Evolutionary conservation across 2,113 vertebrate species (phyloP).

Genomic region (Peromyscus polionotus): DNA sequence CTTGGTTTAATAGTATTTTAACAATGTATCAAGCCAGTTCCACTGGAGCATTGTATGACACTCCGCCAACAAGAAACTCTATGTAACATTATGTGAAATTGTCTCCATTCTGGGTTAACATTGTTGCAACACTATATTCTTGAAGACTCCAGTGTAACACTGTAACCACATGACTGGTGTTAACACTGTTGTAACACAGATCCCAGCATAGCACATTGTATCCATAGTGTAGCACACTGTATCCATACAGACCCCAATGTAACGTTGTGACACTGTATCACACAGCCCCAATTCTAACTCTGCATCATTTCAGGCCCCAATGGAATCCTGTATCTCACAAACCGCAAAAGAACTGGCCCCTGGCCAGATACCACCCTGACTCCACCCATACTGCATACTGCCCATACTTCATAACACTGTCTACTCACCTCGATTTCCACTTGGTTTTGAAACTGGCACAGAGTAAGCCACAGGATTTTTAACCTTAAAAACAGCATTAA

Average conservation of each 20-base stretch:
- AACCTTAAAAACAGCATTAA: slow-evolving; percentile 88
- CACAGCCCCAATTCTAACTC: not conserved
- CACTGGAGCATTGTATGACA: not conserved
- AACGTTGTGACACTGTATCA: not conserved
- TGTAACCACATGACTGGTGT: not conserved
- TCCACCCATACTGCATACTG: not conserved
- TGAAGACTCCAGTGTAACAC: not conserved
- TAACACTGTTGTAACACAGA: not conserved
- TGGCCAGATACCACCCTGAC: not conserved
- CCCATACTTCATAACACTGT: not conserved
- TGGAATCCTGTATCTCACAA: rapidly evolving
- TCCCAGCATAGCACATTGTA: not conserved
- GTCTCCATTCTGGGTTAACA: not conserved
- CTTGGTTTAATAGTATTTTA: not conserved
- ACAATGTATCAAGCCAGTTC: not conserved
- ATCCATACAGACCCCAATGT: not conserved
- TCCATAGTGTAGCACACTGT: not conserved
- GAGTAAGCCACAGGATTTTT: slow-evolving; percentile 97
- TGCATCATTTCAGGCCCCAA: not conserved
- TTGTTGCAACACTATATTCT: not conserved
- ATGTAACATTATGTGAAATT: not conserved
- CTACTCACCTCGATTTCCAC: slow-evolving; percentile 95
- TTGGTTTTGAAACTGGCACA: slow-evolving; percentile 97
- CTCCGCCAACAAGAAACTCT: not conserved
- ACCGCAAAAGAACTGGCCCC: not conserved